Conservation (phyloP, 2,797 vertebrate genomes). For the Acanthiza pusilla region DNA sequence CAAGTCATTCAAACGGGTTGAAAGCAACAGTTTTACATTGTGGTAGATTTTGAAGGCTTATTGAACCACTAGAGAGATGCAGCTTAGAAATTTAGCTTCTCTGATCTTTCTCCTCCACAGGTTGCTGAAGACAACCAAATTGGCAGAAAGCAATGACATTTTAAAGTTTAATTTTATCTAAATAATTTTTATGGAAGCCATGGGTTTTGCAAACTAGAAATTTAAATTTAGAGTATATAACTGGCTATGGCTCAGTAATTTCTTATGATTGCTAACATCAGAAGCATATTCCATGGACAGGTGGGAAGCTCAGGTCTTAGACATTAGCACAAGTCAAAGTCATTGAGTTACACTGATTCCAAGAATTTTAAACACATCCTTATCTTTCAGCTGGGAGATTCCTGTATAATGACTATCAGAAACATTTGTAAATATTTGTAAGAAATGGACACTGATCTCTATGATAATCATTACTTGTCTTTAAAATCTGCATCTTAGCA, state of each 20-base stretch:
- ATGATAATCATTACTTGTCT: background rate
- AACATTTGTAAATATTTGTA: background rate
- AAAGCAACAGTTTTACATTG: background rate
- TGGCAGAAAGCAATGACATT: background rate
- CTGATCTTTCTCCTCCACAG: background rate
- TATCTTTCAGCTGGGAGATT: background rate
- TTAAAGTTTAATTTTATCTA: background rate
- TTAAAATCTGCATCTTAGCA: background rate
- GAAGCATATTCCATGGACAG: background rate
- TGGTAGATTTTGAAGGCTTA: background rate
- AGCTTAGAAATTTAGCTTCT: background rate
- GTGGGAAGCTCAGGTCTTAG: background rate
- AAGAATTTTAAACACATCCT: background rate
- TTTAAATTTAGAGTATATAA: background rate
- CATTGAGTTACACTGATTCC: background rate
- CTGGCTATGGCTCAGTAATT: background rate
- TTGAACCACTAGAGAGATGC: background rate
- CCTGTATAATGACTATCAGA: background rate
- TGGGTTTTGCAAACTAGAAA: background rate
- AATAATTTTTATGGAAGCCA: background rate
- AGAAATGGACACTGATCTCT: background rate
- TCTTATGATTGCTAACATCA: background rate
- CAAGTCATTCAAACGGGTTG: background rate
- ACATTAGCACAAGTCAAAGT: background rate
- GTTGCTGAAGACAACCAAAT: background rate